A percentile compares a stretch with the other conserved stretches of the same genome.
phyloP scores from a whole-genome alignment of 2,113 vertebrate species.

The Hemibagrus wyckioides region DNA sequence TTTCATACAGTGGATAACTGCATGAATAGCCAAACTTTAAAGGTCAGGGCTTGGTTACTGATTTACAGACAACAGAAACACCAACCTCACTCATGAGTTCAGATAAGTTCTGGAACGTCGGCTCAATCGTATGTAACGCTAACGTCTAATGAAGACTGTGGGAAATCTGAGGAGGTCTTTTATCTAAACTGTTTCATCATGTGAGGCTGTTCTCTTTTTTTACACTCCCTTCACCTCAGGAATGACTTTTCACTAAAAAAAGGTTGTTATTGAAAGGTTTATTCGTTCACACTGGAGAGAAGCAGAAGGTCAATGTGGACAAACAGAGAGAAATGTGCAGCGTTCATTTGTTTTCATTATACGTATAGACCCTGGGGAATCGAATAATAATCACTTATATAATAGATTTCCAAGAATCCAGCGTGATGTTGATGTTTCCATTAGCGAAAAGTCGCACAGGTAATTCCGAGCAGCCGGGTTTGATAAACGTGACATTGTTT shows the following conservation, averaged over 20 bases:
- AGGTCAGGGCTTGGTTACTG: background rate
- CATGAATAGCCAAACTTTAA: background rate
- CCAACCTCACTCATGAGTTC: background rate
- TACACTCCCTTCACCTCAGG: slow-evolving; percentile 18
- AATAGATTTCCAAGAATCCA: background rate
- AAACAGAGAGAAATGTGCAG: slow-evolving; percentile 37
- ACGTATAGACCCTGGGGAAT: background rate
- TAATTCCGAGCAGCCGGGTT: slow-evolving; percentile 13
- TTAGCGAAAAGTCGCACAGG: background rate
- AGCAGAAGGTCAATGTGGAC: slow-evolving; percentile 37
- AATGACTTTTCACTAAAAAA: slow-evolving; percentile 43
- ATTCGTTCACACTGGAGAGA: slow-evolving; percentile 38
- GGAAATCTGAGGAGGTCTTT: background rate
- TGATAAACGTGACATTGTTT: background rate
- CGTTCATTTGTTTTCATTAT: slow-evolving; percentile 10
- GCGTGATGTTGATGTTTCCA: background rate
- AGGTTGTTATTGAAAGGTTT: background rate
- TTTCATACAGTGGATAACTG: background rate
- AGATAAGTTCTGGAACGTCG: background rate
- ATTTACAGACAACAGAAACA: background rate
- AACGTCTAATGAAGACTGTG: background rate
- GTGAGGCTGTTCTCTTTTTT: background rate
- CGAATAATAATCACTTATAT: background rate
- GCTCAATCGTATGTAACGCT: background rate
- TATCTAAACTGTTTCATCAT: background rate